Conservation (phyloP, 2,113 vertebrate species). For the Boulengeromyrus knoepffleri region DNA sequence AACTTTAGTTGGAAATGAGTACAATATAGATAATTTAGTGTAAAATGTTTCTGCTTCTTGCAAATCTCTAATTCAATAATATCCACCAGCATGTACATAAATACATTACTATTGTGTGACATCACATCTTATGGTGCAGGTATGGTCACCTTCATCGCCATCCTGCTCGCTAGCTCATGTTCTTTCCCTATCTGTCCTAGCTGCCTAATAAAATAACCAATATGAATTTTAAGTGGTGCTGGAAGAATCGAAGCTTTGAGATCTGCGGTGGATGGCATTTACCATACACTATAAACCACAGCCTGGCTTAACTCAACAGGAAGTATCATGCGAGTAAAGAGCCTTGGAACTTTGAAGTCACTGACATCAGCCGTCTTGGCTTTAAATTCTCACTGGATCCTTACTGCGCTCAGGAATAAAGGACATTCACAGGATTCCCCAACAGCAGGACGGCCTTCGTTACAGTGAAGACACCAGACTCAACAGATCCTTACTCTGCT, state of each 20-base stretch:
- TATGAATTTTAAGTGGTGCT: not conserved
- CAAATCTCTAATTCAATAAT: not conserved
- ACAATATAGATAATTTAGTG: not conserved
- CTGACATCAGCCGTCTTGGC: not conserved
- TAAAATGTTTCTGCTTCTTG: not conserved
- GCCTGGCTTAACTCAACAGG: not conserved
- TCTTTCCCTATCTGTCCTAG: not conserved
- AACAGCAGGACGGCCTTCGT: not conserved
- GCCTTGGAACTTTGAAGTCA: not conserved
- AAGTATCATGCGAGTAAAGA: not conserved
- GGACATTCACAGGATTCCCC: not conserved
- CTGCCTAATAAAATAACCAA: not conserved
- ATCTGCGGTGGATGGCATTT: not conserved
- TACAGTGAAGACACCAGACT: not conserved
- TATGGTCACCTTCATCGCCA: not conserved
- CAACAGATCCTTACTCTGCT: not conserved
- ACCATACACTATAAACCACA: not conserved
- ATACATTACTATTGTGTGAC: not conserved
- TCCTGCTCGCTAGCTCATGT: not conserved
- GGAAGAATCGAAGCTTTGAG: not conserved
- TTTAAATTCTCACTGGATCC: not conserved
- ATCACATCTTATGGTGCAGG: not conserved
- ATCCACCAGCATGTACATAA: not conserved
- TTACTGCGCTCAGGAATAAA: not conserved
- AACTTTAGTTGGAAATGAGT: not conserved